A percentile compares a stretch with the other conserved stretches of the same genome.
Evolutionary conservation across 2,888 invertebrate species (phyloP).

Genomic region (Herminia tarsipennalis): DNA sequence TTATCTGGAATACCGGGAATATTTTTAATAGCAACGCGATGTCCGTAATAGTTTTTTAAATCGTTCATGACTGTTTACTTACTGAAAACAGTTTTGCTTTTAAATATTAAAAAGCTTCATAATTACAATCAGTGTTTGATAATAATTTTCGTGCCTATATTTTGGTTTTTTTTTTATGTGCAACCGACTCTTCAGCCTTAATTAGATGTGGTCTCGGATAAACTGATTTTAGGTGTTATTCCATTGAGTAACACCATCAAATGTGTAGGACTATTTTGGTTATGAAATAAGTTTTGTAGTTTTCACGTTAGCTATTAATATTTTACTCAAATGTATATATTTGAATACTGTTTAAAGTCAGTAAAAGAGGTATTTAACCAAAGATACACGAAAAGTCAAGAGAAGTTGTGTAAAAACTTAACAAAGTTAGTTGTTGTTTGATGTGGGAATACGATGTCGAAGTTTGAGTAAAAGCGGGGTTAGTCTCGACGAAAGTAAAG

Average conservation of each 20-base stretch:
- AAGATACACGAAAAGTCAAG: constrained; percentile 41
- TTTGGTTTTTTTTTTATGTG: no score
- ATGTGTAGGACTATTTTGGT: no score
- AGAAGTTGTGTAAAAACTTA: constrained; percentile 48
- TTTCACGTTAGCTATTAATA: no score
- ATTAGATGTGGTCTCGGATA: no score
- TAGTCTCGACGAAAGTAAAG: constrained; percentile 38
- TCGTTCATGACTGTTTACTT: constrained; percentile 34
- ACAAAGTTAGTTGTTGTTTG: constrained; percentile 42
- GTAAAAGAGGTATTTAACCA: constrained; percentile 36
- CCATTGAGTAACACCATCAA: no score
- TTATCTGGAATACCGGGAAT: constrained; percentile 32
- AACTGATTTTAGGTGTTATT: no score
- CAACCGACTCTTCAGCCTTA: no score
- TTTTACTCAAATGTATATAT: constrained; percentile 2
- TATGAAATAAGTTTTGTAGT: no score
- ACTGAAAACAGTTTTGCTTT: constrained; percentile 20
- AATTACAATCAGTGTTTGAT: no score
- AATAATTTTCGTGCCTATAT: no score
- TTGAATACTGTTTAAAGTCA: neutral
- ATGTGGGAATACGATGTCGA: constrained; percentile 40
- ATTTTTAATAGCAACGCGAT: constrained; percentile 34
- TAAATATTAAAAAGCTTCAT: constrained; percentile 3
- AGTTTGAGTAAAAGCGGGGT: constrained; percentile 31
- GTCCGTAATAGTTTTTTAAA: constrained; percentile 32